phyloP scores from a whole-genome alignment of 2,888 invertebrate species.

The Trachelus troglodyta region DNA sequence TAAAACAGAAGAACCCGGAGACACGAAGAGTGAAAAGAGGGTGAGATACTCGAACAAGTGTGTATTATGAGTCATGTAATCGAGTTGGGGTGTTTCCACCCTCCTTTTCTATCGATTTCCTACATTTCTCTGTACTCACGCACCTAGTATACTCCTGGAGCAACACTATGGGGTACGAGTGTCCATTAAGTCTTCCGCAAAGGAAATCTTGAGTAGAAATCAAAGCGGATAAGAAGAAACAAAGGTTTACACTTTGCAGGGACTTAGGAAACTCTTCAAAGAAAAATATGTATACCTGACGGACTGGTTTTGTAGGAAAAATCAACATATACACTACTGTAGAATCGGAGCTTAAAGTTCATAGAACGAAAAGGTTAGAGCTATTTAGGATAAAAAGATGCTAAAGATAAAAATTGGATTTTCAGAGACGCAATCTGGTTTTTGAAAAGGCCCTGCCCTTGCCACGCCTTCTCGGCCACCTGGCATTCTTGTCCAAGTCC shows the following conservation, averaged over 20 bases:
- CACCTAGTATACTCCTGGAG: neutral
- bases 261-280: neutral
- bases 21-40: neutral
- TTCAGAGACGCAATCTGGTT: neutral
- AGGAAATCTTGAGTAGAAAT: neutral
- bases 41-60: constrained; percentile 41
- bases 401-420: neutral
- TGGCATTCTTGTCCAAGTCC: constrained; percentile 1
- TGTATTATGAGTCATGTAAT: constrained; percentile 59
- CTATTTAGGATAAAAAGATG: neutral
- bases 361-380: neutral
- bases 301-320: neutral
- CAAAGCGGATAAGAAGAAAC: neutral
- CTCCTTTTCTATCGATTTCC: constrained; percentile 8
- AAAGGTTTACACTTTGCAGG: neutral
- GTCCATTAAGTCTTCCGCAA: neutral
- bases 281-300: neutral
- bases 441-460: constrained; percentile 4
- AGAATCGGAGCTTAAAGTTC: neutral
- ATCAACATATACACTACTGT: neutral
- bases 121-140: constrained; percentile 10
- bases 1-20: constrained; percentile 17
- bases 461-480: constrained; percentile 5
- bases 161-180: neutral
- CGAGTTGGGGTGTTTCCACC: constrained; percentile 37